Evolutionary conservation across 2,888 invertebrate genomes (phyloP), one percentile per base, ranked within the genome.

Genomic region (Mamestra brassicae): DNA sequence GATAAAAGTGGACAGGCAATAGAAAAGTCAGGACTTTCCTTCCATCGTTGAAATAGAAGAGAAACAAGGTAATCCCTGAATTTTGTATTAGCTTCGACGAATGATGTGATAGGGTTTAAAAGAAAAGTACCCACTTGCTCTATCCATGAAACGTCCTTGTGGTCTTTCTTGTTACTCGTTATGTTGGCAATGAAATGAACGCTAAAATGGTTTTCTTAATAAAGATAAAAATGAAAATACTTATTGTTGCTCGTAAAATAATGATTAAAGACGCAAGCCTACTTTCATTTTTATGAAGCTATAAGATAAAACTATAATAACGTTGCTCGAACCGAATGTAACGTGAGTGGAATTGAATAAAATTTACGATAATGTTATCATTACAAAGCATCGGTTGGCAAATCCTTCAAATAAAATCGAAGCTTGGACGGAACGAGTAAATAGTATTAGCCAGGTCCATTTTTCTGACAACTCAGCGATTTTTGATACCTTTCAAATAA

Each of bases 401-500:
- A 91, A 90, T 90, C 87, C 87, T 86, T 88, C 85, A 89, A 89
- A 91, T 88, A 88, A 89, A 89, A 88, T 71, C 83, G 66, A 74
- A 87, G 81, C 71, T 80, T 83, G 73, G 84, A 76, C 78, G 71
- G 80, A 85, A 87, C 84, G 88, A 89, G 89, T 88, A 88, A 89
- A 91, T 89, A 89, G 85, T 88, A 89, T 89, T 89, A 88, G 81
- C 77, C 76, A 72, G 81, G 86, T 74, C 88, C 88, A 91, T 90
- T 92, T 90, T 91, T 87, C 90, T 90, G 90, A 90, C 89, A 90
- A 90, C 87, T 90, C 90, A 89, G 90, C 88, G 89, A 91, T 90
- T 92, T 93, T 92, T 92, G 91, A 93, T 93, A 91, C 86, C 86
- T 90, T 90, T 90, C 89, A 89, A 92, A 90, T 89, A 91, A 87